Conservation (phyloP, 2,113 vertebrate genomes). For the Labeo catla region DNA sequence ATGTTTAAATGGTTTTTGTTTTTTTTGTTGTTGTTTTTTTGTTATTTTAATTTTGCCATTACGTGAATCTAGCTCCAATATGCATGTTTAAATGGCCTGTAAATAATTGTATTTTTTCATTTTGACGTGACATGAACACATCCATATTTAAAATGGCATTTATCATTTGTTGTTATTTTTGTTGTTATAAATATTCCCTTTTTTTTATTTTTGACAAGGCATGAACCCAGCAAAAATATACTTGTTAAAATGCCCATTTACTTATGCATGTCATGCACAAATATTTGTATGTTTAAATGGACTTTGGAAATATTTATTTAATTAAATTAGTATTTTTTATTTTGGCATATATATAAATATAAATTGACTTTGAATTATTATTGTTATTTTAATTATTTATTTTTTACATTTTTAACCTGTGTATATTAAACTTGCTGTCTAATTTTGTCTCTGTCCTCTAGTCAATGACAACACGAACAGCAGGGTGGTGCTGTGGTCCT, state of each 20-base stretch:
- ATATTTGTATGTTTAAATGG: background rate
- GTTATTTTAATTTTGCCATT: background rate
- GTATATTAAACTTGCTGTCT: background rate
- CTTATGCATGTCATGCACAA: background rate
- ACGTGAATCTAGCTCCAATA: background rate
- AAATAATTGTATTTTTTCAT: background rate
- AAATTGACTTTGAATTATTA: background rate
- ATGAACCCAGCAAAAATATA: background rate
- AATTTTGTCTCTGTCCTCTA: conserved; percentile 64
- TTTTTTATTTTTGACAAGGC: background rate
- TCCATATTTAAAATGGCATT: too few species aligned
- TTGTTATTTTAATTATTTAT: background rate
- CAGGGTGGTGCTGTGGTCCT: conserved; percentile 99
- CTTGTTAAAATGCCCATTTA: background rate
- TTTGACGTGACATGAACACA: too few species aligned
- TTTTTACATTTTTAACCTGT: background rate
- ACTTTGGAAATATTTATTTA: background rate
- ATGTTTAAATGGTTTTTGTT: background rate
- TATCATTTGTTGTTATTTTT: too few species aligned
- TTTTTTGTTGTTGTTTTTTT: too few species aligned
- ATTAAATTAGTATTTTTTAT: background rate
- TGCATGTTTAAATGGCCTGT: background rate
- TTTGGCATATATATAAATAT: background rate
- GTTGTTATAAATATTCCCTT: background rate
- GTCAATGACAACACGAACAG: conserved; percentile 99